phyloP scores from a whole-genome alignment of 2,888 invertebrate genomes.

The Mythimna loreyi region DNA sequence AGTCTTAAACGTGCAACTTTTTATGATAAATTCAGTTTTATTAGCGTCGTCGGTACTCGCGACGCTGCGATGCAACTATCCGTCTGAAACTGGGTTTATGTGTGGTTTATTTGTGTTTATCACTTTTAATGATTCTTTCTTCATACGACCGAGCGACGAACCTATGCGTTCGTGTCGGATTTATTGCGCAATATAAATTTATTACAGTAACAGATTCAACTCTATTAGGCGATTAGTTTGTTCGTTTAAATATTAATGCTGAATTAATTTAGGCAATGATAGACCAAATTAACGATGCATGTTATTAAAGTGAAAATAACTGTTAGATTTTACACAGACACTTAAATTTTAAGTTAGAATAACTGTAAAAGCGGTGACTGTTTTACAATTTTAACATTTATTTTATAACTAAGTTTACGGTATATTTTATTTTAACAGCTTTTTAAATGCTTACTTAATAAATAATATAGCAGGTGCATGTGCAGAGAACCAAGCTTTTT shows the following conservation, averaged over 20 bases:
- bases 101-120: conserved; percentile 76
- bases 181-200: conserved; percentile 64
- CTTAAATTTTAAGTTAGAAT: neutral
- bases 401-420: conserved; percentile 17
- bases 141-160: conserved; percentile 70
- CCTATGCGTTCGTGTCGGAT: conserved; percentile 65
- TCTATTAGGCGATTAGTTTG: conserved; percentile 44
- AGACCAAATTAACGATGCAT: conserved; percentile 14
- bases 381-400: conserved; percentile 4
- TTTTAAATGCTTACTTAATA: neutral
- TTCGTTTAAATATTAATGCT: conserved; percentile 38
- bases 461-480: conserved; percentile 4
- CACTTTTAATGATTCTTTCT: conserved; percentile 72
- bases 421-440: conserved; percentile 4
- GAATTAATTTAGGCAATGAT: conserved; percentile 22
- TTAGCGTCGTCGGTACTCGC: conserved; percentile 74
- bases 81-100: conserved; percentile 81
- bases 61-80: conserved; percentile 73
- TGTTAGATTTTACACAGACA: conserved; percentile 1
- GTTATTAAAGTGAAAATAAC: conserved; percentile 8
- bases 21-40: conserved; percentile 87
- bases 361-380: conserved; percentile 1
- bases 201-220: conserved; percentile 46
- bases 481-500: neutral
- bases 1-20: conserved; percentile 87